These are phyloP conservation scores for Platerodrilus igneus DNA, from an alignment of 2,888 invertebrate genomes.

Conservation along the genomic window DNA sequence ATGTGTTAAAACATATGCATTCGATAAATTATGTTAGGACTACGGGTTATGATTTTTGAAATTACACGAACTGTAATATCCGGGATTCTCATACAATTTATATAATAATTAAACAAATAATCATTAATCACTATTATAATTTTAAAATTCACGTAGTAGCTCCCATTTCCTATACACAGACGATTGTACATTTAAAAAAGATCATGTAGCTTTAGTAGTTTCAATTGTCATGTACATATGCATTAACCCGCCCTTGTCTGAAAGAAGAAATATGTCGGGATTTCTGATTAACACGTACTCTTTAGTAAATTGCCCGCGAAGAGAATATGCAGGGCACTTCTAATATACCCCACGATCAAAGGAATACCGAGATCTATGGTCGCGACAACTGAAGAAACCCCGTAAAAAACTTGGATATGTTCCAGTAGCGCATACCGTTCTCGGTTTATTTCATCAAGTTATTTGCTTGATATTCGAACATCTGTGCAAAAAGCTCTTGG, in stretches of 20 bases:
- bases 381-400: conserved; percentile 33
- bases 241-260: conserved; percentile 11
- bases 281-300: conserved; percentile 34
- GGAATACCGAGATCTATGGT: conserved; percentile 35
- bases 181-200: too few species aligned
- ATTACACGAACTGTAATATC: too few species aligned
- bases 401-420: conserved; percentile 35
- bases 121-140: too few species aligned
- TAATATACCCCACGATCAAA: conserved; percentile 42
- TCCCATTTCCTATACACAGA: too few species aligned
- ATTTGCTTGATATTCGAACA: conserved; percentile 20
- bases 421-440: conserved; percentile 31
- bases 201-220: too few species aligned
- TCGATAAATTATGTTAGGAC: too few species aligned
- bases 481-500: conserved; percentile 15
- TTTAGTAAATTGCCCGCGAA: conserved; percentile 42
- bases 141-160: too few species aligned
- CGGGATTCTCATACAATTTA: too few species aligned
- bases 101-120: too few species aligned
- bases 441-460: conserved; percentile 20
- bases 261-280: conserved; percentile 29
- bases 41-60: too few species aligned
- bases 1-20: too few species aligned
- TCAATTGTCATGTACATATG: too few species aligned
- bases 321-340: conserved; percentile 34